phyloP scores from a whole-genome alignment of 2,797 vertebrate species.

The Typhlichthys eigenmanni region DNA sequence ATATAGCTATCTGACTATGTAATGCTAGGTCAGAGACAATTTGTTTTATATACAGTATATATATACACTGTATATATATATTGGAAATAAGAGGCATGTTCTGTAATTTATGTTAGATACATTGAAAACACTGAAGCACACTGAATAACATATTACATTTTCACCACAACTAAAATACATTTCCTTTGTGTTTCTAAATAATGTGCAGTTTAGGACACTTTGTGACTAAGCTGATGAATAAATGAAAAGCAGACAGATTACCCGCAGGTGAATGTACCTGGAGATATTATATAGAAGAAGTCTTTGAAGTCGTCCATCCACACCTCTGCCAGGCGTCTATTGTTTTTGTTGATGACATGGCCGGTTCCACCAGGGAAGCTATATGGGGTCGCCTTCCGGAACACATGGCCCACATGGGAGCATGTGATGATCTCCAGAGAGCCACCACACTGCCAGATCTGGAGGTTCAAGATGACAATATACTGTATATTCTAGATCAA shows the following conservation, averaged over 20 bases:
- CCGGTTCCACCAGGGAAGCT: constrained; percentile 97
- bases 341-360: constrained; percentile 99
- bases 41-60: too few relatives aligned
- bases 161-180: constrained; percentile 5
- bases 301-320: constrained; percentile 97
- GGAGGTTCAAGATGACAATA: constrained; percentile 17
- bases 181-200: constrained; percentile 5
- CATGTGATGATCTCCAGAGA: constrained; percentile 96
- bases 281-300: constrained; percentile 98
- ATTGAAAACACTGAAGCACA: not conserved
- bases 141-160: constrained; percentile 28
- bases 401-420: constrained; percentile 96
- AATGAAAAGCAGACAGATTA: not conserved
- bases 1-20: too few relatives aligned
- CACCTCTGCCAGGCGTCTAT: constrained; percentile 93
- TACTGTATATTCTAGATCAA: not conserved
- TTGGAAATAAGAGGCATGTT: too few relatives aligned
- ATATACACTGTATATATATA: too few relatives aligned
- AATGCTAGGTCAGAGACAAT: too few relatives aligned
- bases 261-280: constrained; percentile 75
- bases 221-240: not conserved
- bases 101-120: constrained; percentile 25
- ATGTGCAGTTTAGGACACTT: constrained; percentile 11
- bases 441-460: constrained; percentile 98
- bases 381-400: constrained; percentile 98